Evolutionary conservation across 2,797 vertebrate species (phyloP), one percentile per base, ranked within the genome.

Genomic region (Otolemur crassicaudatus): DNA sequence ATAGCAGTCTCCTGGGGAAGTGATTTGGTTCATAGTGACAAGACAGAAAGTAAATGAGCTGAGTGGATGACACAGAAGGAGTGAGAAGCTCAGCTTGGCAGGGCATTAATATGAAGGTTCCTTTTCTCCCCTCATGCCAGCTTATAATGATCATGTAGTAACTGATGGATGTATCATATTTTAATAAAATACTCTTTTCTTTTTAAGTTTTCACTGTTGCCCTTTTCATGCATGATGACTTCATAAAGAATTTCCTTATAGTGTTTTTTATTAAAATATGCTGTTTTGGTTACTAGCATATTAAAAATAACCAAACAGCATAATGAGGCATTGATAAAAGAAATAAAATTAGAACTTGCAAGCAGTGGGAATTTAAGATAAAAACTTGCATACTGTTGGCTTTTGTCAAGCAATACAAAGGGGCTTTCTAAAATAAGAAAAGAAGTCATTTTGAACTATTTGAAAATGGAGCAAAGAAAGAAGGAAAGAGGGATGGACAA

Each of bases 341-440:
- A 88, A 77, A 97, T 92, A 5, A 40, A 92, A 89, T 72, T 25
- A 67, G 61, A 88, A 65, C 22, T 37, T 16, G 65, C 7, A 81
- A 97, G 10, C 1, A 46, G 31, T 27, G 8, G 49, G 1, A 88
- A 56, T 60, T 91, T 34, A 94, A 72, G 60, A 73, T 37, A 65
- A 22, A 80, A 8, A 67, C 2, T 90, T 76, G 61, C 58, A 91
- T 46, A 91, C 4, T 94, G 40, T 96, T 80, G 14, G 53, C 81
- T 79, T 46, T 31, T 31, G 75, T 67, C 16, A 95, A 94, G 49
- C 2, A 75, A 86, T 82, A 40, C 69, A 37, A 91, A 92, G 31
- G 86, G 65, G 13, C 16, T 73, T 96, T 97, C 63, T 4, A 27
- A 92, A 97, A 31, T 46, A 65, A 29, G 77, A 92, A 92, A 75